Percentiles rank a stretch among this genome's conserved stretches.
Evolutionary conservation across 2,888 invertebrate genomes (phyloP).

Genomic region (Nephrocerus scutellatus): DNA sequence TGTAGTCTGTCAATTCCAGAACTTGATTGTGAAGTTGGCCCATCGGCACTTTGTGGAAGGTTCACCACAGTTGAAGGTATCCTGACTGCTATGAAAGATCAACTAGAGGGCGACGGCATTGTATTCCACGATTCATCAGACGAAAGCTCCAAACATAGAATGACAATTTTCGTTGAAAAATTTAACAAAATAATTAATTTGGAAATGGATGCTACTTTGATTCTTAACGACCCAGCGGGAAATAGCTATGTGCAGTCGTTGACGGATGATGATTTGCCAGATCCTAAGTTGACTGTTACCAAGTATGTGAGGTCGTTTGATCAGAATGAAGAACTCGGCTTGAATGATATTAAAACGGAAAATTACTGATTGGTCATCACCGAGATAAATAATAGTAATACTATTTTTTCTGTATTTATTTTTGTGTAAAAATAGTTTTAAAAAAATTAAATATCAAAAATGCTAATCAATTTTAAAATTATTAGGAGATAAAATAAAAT

Average conservation of each 20-base stretch:
- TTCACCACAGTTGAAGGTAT: constrained; percentile 95
- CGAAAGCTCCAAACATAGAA: constrained; percentile 49
- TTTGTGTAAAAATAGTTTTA: too few relatives aligned
- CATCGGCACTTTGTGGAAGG: constrained; percentile 79
- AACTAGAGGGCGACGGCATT: constrained; percentile 61
- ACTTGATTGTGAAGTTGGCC: constrained; percentile 78
- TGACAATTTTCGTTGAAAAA: constrained; percentile 59
- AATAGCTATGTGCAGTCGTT: constrained; percentile 93
- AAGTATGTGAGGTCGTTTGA: constrained; percentile 78
- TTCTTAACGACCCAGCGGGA: constrained; percentile 94
- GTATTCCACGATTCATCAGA: constrained; percentile 68
- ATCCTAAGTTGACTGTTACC: constrained; percentile 65
- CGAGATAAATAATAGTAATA: too few relatives aligned
- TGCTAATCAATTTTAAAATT: too few relatives aligned
- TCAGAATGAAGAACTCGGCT: constrained; percentile 90
- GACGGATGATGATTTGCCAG: constrained; percentile 56
- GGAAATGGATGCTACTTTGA: constrained; percentile 59
- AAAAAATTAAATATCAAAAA: too few relatives aligned
- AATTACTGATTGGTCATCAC: too few relatives aligned
- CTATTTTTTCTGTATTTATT: too few relatives aligned
- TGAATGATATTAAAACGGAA: constrained; percentile 94
- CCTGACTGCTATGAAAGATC: constrained; percentile 67
- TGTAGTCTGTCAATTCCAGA: constrained; percentile 77
- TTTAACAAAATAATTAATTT: constrained; percentile 63
- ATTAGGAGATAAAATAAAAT: too few relatives aligned